phyloP scores from a whole-genome alignment of 2,797 vertebrate genomes.

The Sternotherus odoratus region DNA sequence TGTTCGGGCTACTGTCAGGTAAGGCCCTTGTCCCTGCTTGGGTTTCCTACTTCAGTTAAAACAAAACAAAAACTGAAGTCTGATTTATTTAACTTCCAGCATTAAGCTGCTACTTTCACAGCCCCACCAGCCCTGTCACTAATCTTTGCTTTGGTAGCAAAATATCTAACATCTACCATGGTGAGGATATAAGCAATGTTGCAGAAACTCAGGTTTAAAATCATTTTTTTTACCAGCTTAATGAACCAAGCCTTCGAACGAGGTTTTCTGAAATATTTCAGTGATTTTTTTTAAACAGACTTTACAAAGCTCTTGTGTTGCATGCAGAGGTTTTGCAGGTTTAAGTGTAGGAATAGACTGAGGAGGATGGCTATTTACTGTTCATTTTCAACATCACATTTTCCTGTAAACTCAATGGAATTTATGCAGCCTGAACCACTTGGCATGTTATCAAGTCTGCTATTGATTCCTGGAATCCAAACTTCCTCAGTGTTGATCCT shows the following conservation, averaged over 20 bases:
- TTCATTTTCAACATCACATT: not conserved
- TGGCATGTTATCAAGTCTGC: not conserved
- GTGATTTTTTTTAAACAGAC: not conserved
- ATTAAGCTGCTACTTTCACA: not conserved
- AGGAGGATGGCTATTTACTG: not conserved
- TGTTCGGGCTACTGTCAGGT: not conserved
- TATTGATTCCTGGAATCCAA: not conserved
- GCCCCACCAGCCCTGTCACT: not conserved
- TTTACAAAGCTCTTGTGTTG: not conserved
- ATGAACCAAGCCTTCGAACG: not conserved
- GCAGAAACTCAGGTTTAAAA: not conserved
- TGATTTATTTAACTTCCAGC: not conserved
- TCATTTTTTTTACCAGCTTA: not conserved
- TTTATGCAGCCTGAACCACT: not conserved
- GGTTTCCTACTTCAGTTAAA: conserved; percentile 20
- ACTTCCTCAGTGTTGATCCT: not conserved
- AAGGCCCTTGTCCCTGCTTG: conserved; percentile 15
- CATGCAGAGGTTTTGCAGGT: not conserved
- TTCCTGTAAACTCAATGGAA: not conserved
- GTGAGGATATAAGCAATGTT: not conserved
- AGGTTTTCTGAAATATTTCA: not conserved
- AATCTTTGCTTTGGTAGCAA: not conserved
- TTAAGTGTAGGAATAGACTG: not conserved
- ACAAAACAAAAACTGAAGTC: not conserved
- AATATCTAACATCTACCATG: not conserved